These are phyloP conservation scores for Dendroctonus ponderosae DNA, from an alignment of 1,140 invertebrate species.

Conservation along the genomic window DNA sequence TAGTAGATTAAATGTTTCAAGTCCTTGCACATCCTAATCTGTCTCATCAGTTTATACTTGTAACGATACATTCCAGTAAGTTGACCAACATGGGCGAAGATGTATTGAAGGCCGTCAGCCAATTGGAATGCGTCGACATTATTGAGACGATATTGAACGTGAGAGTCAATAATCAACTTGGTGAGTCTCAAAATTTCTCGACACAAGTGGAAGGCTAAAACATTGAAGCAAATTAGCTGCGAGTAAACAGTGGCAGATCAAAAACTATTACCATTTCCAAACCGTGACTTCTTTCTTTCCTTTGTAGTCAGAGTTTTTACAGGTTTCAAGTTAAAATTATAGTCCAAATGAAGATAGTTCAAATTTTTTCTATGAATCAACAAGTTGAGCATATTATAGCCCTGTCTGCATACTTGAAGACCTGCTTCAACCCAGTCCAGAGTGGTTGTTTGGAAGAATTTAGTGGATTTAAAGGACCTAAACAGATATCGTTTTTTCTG, in stretches of 20 bases:
- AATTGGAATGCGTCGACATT: slow-evolving; percentile 99
- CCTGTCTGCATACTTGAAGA: slow-evolving; percentile 96
- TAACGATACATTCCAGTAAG: slow-evolving; percentile 99
- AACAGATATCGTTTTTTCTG: slow-evolving; percentile 98
- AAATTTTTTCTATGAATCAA: slow-evolving; percentile 99
- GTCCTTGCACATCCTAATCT: slow-evolving; percentile 99
- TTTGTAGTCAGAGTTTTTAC: slow-evolving; percentile 99
- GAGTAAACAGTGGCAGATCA: neutral
- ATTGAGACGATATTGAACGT: slow-evolving; percentile 98
- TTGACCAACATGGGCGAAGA: slow-evolving; percentile 99
- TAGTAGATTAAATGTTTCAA: slow-evolving; percentile 99
- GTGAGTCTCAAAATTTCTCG: slow-evolving; percentile 97
- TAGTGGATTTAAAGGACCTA: slow-evolving; percentile 98
- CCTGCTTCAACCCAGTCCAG: slow-evolving; percentile 99
- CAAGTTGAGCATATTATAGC: slow-evolving; percentile 99
- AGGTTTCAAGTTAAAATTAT: slow-evolving; percentile 99
- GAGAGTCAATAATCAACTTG: slow-evolving; percentile 97
- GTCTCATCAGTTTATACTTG: slow-evolving; percentile 99
- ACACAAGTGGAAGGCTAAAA: slow-evolving; percentile 94
- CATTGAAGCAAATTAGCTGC: slow-evolving; percentile 15
- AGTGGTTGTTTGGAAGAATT: slow-evolving; percentile 99
- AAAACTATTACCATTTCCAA: slow-evolving; percentile 83
- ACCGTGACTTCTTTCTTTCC: slow-evolving; percentile 98
- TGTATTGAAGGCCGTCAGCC: slow-evolving; percentile 98
- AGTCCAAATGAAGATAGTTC: slow-evolving; percentile 99